A percentile compares a stretch with the other conserved stretches of the same genome.
Conservation (phyloP, 2,113 vertebrate species). For the Entosphenus tridentatus region DNA sequence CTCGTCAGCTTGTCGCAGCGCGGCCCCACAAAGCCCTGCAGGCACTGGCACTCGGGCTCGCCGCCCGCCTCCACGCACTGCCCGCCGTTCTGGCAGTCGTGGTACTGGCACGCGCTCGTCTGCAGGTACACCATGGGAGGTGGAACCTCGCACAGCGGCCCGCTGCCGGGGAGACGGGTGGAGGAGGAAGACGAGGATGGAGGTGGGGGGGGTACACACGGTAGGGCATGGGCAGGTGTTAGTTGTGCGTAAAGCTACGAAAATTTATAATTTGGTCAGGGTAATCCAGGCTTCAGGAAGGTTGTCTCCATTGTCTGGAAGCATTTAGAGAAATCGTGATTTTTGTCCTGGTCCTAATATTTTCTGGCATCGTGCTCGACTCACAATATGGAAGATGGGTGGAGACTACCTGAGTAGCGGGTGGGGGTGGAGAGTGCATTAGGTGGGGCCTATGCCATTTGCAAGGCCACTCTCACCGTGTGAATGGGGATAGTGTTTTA, state of each 20-base stretch:
- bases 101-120: slow-evolving; percentile 82
- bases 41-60: slow-evolving; percentile 72
- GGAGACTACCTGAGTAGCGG: too few relatives aligned
- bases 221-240: slow-evolving; percentile 12
- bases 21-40: slow-evolving; percentile 57
- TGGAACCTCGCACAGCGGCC: slow-evolving; percentile 67
- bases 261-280: too few relatives aligned
- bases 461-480: too few relatives aligned
- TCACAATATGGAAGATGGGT: too few relatives aligned
- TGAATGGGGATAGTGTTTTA: too few relatives aligned
- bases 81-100: slow-evolving; percentile 68
- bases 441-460: too few relatives aligned
- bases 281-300: too few relatives aligned
- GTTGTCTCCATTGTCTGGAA: too few relatives aligned
- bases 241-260: background rate
- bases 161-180: slow-evolving; percentile 23
- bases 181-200: slow-evolving; percentile 7
- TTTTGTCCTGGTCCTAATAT: too few relatives aligned
- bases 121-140: slow-evolving; percentile 91
- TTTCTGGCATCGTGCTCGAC: too few relatives aligned
- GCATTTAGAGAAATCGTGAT: too few relatives aligned
- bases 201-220: background rate
- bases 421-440: too few relatives aligned
- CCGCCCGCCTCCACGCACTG: slow-evolving; percentile 54
- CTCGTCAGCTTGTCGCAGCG: slow-evolving; percentile 80